These are phyloP conservation scores for Artibeus jamaicensis DNA, from an alignment of 2,797 vertebrate genomes.

Conservation along the genomic window DNA sequence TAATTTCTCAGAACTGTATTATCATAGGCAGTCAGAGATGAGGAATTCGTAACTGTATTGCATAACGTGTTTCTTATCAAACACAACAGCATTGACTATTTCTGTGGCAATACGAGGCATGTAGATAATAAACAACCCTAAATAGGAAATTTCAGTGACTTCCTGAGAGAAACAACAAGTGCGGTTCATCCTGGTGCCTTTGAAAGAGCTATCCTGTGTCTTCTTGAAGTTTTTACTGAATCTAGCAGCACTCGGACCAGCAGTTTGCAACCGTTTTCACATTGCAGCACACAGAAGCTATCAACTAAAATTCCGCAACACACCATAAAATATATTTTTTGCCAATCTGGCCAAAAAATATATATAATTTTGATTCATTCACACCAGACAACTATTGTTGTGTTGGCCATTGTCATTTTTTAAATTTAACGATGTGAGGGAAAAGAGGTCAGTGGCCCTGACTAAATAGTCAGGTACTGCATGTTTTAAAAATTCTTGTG, in stretches of 20 bases:
- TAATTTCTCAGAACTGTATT: slow-evolving; percentile 5
- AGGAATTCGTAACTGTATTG: background rate
- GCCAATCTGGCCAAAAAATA: background rate
- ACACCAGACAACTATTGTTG: background rate
- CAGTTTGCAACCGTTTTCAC: background rate
- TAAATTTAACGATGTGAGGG: background rate
- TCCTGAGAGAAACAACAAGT: background rate
- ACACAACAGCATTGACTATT: slow-evolving; percentile 41
- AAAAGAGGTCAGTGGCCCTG: too few species aligned
- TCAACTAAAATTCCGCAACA: background rate
- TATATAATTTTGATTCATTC: background rate
- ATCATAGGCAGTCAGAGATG: background rate
- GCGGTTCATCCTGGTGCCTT: background rate
- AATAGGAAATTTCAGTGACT: slow-evolving; percentile 52
- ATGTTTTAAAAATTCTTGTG: too few species aligned
- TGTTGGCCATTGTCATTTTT: background rate
- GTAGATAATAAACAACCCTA: slow-evolving; percentile 37
- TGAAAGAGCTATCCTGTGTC: background rate
- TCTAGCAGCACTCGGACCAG: background rate
- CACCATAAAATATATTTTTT: background rate
- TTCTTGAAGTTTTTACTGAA: background rate
- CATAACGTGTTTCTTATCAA: background rate
- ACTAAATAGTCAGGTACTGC: too few species aligned
- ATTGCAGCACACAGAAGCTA: background rate
- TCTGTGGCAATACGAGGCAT: background rate